Base-by-base conservation (phyloP, 2,797 vertebrate species). In the Neosalanx taihuensis region DNA sequence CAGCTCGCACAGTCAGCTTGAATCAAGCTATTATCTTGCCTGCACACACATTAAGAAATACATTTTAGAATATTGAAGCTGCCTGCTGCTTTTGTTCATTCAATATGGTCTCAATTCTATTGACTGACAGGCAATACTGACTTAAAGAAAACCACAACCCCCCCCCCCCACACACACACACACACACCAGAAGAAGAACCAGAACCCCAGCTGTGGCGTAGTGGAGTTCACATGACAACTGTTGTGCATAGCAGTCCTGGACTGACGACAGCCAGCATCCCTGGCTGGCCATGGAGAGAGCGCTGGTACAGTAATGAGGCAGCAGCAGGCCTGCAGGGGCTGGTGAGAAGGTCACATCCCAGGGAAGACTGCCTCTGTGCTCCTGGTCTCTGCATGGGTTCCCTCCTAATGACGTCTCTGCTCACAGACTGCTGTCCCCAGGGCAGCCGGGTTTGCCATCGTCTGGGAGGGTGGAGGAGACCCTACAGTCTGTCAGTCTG, bases 331-430 rank as follows among this genome's bases (percentile, higher is more conserved):
- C 78, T 74, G 65, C 72, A 72, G 80, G 76, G 75, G 77, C 64
- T 64, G 41, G 74, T 53, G 71, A 77, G 72, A 83, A 80, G 78
- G 80, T 83, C 78, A 85, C 69, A 33, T 76, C 76, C 80, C 80
- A 61, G 61, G 74, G 71, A 64, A 70, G 59, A 6, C 62, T 65
- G 20, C 37, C 64, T 33, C 35, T 46, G 23, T 63, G 58, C 64
- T 65, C 68, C 35, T 65, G 66, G 67, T 72, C 74, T 63, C 51
- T 69, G 72, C 79, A 78, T 80, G 77, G 71, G 70, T 70, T 53
- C 67, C 37, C 62, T 61, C 46, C 73, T 82, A 82, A 83, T 83
- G 72, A 83, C 77, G 31, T 30, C 13, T 49, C 6, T 78, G 76
- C 76, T 74, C 68, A 72, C 76, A 76, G 15, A 30, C 6, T 70